Percentiles rank a stretch among this genome's conserved stretches.
Evolutionary conservation across 2,113 vertebrate genomes (phyloP).

Genomic region (Aleadryas rufinucha): DNA sequence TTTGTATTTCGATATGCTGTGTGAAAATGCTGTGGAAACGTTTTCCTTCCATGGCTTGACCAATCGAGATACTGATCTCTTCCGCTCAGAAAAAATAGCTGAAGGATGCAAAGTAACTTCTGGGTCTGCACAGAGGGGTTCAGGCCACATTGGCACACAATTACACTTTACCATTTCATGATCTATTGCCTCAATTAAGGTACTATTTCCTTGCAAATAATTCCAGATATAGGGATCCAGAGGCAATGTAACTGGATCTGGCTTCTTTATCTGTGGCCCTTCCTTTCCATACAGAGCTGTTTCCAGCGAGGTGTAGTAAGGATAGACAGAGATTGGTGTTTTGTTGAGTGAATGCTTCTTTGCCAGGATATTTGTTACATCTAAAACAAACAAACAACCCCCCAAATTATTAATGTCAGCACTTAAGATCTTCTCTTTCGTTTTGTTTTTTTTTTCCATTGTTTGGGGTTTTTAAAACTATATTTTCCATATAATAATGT

Average conservation of each 20-base stretch:
- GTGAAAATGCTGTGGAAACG: slow-evolving; percentile 58
- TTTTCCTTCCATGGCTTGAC: slow-evolving; percentile 74
- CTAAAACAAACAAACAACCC: slow-evolving; percentile 65
- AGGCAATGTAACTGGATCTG: slow-evolving; percentile 66
- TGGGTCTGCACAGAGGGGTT: not conserved
- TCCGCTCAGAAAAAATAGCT: slow-evolving; percentile 59
- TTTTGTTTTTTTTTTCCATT: not conserved
- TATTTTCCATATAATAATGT: not conserved
- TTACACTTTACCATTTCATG: slow-evolving; percentile 64
- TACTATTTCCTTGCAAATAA: slow-evolving; percentile 67
- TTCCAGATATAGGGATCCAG: slow-evolving; percentile 69
- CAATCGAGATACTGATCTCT: slow-evolving; percentile 48
- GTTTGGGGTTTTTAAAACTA: not conserved
- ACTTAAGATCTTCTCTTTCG: not conserved
- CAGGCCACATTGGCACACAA: slow-evolving; percentile 70
- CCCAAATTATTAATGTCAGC: not conserved
- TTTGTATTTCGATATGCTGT: slow-evolving; percentile 67
- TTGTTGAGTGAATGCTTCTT: slow-evolving; percentile 71
- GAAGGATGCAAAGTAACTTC: slow-evolving; percentile 72
- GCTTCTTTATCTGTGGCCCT: slow-evolving; percentile 75
- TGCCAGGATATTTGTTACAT: slow-evolving; percentile 66
- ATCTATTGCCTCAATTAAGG: slow-evolving; percentile 56
- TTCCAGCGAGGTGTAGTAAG: slow-evolving; percentile 79
- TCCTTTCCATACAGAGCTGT: slow-evolving; percentile 83
- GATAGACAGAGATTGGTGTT: slow-evolving; percentile 76